phyloP scores from a whole-genome alignment of 30 jellyfish, hydroid and myxozoan species.

The Rhopilema esculentum region DNA sequence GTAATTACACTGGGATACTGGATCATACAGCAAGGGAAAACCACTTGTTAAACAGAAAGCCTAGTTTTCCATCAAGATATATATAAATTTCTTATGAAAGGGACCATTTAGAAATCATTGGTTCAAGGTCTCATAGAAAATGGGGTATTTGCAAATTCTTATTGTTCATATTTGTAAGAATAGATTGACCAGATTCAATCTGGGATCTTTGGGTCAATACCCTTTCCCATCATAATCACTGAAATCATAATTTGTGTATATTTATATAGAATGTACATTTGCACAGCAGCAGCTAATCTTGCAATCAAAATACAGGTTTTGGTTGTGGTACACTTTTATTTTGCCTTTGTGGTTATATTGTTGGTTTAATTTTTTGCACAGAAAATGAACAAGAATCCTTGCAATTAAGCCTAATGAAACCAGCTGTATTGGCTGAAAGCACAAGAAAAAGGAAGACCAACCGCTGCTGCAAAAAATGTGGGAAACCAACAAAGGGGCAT shows the following conservation, averaged over 20 bases:
- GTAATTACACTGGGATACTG: background rate
- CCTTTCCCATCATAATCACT: background rate
- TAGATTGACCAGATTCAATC: background rate
- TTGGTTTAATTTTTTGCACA: conserved; percentile 3
- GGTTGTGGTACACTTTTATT: background rate
- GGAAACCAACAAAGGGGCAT: conserved; percentile 25
- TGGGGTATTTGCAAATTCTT: background rate
- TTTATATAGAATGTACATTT: background rate
- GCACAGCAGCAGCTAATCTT: background rate
- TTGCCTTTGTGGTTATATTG: background rate
- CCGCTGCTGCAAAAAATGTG: conserved; percentile 24
- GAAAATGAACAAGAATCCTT: conserved; percentile 19
- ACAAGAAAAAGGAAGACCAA: conserved; percentile 1
- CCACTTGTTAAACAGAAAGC: no score
- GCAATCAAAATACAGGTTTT: background rate
- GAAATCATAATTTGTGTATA: background rate
- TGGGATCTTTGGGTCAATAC: background rate
- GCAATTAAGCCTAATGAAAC: conserved; percentile 9
- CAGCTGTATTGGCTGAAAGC: conserved; percentile 11
- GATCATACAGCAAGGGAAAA: background rate
- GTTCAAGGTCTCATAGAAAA: background rate
- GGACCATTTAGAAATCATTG: background rate
- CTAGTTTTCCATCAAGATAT: background rate
- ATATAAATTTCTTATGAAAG: background rate
- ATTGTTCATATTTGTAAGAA: background rate